Evolutionary conservation across 2,113 vertebrate species (phyloP), one percentile per base, ranked within the genome.

Genomic region (Catharus minimus): DNA sequence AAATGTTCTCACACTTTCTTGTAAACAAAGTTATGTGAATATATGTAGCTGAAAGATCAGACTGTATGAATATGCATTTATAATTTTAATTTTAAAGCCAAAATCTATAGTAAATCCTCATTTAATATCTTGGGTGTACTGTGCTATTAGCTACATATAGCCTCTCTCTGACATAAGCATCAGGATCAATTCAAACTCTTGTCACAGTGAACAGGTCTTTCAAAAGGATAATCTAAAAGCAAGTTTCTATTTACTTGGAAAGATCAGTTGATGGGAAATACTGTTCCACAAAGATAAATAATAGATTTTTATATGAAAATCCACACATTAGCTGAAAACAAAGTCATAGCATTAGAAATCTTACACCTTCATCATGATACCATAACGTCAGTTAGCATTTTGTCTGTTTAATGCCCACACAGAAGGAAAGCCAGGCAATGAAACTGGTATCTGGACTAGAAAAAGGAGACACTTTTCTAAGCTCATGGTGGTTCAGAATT

Each of bases 1-100:
- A 79, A 95, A 61, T 62, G n/a, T 36, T 89, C 53, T 83, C 46
- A 84, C 2, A 1, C 50, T 90, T 82, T 50, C 62, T 55, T 73
- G 62, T 86, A 94, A 86, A 93, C 39, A 90, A 86, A 77, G 83
- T 90, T 83, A 82, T 11, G 2, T 65, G 77, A 83, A 58, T 75
- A 33, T 50, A 52, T 61, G 27, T 57, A 27, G 92, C 75, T 92
- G 43, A 88, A 88, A 81, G 66, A 82, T 43, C 66, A 79, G 43
- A 15, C 16, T 76, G 27, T 68, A 90, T 86, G 74, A 86, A 95
- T 90, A 86, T 82, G 46, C 62, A 87, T 93, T 93, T 82, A 47
- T 66, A n/a, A 90, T 92, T 82, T 66, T 65, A 75, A 79, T 89
- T 88, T 94, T 78, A 79, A 87, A 90, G 12, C 11, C 33, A 72